A percentile compares a stretch with the other conserved stretches of the same genome.
Evolutionary conservation across 2,113 vertebrate genomes (phyloP).

Genomic region (Chlamydotis undulata): DNA sequence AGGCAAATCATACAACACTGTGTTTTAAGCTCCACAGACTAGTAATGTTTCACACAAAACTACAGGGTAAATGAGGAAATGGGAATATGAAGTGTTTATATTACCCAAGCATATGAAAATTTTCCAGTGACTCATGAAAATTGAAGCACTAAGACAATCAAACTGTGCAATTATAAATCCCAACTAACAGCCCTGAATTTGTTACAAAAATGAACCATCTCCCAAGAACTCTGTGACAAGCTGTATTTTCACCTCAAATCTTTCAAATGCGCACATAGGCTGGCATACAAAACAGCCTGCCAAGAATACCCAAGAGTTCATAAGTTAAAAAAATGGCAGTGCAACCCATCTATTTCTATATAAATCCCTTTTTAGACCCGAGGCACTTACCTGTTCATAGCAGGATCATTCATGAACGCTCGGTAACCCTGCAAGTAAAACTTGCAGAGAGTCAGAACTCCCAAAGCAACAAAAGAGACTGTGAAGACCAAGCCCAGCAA

Average conservation of each 20-base stretch:
- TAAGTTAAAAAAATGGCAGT: neutral
- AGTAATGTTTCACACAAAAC: neutral
- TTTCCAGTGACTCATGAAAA: constrained; percentile 2
- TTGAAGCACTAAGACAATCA: neutral
- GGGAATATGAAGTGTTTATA: neutral
- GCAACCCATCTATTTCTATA: neutral
- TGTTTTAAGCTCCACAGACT: neutral
- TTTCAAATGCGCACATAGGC: neutral
- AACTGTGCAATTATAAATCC: neutral
- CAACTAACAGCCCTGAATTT: neutral
- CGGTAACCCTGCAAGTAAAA: constrained; percentile 98
- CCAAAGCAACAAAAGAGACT: constrained; percentile 94
- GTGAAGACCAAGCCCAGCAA: constrained; percentile 96
- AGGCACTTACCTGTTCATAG: constrained; percentile 90
- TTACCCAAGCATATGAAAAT: neutral
- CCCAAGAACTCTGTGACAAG: neutral
- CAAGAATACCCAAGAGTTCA: neutral
- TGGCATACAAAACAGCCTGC: neutral
- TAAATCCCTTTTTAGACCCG: neutral
- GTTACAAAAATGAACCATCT: neutral
- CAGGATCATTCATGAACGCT: constrained; percentile 97
- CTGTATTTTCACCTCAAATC: neutral
- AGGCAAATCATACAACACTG: neutral
- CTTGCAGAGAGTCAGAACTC: constrained; percentile 97
- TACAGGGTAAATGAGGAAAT: neutral